Evolutionary conservation across 2,888 invertebrate genomes (phyloP).

Genomic region (Siphlonurus alternatus): DNA sequence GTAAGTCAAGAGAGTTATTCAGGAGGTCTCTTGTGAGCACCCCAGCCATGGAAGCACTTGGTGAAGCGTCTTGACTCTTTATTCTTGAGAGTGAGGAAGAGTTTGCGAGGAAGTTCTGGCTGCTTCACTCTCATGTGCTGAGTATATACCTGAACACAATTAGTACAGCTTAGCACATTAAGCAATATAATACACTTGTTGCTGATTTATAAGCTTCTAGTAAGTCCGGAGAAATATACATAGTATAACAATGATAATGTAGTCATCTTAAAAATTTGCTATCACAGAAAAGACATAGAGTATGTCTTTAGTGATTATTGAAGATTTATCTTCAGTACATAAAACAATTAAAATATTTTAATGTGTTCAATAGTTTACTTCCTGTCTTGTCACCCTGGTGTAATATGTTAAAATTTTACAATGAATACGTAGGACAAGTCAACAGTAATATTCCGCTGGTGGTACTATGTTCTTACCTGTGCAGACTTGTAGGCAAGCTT

Average conservation of each 20-base stretch:
- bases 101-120: slow-evolving; percentile 73
- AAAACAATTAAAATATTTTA: too few species aligned
- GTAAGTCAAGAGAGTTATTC: slow-evolving; percentile 39
- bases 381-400: too few species aligned
- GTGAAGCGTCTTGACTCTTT: slow-evolving; percentile 90
- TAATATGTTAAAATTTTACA: too few species aligned
- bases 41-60: slow-evolving; percentile 99
- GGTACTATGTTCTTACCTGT: slow-evolving; percentile 56
- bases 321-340: too few species aligned
- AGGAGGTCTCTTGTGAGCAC: slow-evolving; percentile 64
- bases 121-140: slow-evolving; percentile 94
- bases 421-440: too few species aligned
- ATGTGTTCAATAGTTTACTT: too few species aligned
- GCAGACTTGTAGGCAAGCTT: slow-evolving; percentile 97
- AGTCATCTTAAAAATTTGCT: too few species aligned
- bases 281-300: too few species aligned
- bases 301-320: too few species aligned
- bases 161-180: neutral
- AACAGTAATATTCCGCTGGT: too few species aligned
- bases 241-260: neutral
- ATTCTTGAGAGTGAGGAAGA: slow-evolving; percentile 87
- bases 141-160: slow-evolving; percentile 67
- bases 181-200: neutral
- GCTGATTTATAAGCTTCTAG: too few species aligned
- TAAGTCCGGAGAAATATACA: neutral